These are phyloP conservation scores for Centroberyx gerrardi DNA, from an alignment of 2,797 vertebrate genomes.

Conservation along the genomic window DNA sequence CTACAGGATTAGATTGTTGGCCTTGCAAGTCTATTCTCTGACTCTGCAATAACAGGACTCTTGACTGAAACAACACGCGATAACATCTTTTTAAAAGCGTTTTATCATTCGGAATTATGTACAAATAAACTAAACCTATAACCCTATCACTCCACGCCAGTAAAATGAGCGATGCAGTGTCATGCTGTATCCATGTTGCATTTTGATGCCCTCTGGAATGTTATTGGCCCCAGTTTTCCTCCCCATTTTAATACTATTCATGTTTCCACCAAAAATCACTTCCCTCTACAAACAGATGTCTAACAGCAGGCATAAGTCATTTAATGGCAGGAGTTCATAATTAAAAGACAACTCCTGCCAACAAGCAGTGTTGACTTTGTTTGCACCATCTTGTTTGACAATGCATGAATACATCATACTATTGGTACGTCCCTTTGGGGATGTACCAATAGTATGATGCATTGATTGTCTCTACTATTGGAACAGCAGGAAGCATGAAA, in stretches of 20 bases:
- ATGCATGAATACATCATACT: neutral
- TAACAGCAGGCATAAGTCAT: neutral
- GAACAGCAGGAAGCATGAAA: constrained; percentile 7
- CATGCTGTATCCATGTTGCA: neutral
- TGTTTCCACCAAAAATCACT: neutral
- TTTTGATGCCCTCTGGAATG: neutral
- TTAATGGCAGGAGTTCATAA: neutral
- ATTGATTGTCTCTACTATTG: neutral
- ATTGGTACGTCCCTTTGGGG: neutral
- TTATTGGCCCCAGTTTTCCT: neutral
- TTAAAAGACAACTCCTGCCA: neutral
- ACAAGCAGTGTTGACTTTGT: neutral
- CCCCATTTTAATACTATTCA: neutral
- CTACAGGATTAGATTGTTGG: neutral
- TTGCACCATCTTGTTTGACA: neutral
- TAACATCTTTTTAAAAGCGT: neutral
- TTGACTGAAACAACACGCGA: neutral
- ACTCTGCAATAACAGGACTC: neutral
- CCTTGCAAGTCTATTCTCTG: neutral
- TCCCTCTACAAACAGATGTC: neutral
- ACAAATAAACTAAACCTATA: neutral
- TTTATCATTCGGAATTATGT: neutral
- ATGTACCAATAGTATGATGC: no score
- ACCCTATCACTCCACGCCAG: neutral
- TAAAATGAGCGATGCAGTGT: neutral